Conservation (phyloP, 2,797 vertebrate genomes). For the Pangasius larnaudii region DNA sequence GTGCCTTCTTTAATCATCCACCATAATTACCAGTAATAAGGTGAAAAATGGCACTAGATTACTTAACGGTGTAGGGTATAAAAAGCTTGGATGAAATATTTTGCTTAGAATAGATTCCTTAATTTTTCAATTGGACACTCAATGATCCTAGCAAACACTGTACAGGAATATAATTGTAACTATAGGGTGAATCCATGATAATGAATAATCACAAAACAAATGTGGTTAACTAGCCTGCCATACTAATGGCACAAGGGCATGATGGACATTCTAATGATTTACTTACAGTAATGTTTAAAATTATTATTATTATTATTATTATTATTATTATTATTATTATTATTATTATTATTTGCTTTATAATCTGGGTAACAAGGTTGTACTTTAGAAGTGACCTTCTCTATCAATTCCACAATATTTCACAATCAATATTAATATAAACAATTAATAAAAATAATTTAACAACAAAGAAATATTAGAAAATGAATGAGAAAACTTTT, state of each 20-base stretch:
- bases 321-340: too few relatives aligned
- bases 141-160: not conserved
- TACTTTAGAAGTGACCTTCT: not conserved
- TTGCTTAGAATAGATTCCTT: not conserved
- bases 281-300: not conserved
- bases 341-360: too few relatives aligned
- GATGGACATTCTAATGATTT: not conserved
- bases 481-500: not conserved
- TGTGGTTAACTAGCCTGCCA: not conserved
- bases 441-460: too few relatives aligned
- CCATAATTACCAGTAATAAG: conserved; percentile 43
- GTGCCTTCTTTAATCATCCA: conserved; percentile 41
- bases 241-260: not conserved
- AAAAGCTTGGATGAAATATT: conserved; percentile 40
- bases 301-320: too few relatives aligned
- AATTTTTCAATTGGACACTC: conserved; percentile 2
- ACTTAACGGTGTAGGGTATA: conserved; percentile 37
- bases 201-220: not conserved
- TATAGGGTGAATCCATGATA: not conserved
- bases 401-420: not conserved
- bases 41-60: conserved; percentile 33
- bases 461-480: too few relatives aligned
- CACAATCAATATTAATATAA: too few relatives aligned
- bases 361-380: not conserved
- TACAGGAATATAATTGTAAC: not conserved